Evolutionary conservation across 2,797 vertebrate genomes (phyloP), one percentile per base, ranked within the genome.

Genomic region (Enteromius afrohamiltoni): DNA sequence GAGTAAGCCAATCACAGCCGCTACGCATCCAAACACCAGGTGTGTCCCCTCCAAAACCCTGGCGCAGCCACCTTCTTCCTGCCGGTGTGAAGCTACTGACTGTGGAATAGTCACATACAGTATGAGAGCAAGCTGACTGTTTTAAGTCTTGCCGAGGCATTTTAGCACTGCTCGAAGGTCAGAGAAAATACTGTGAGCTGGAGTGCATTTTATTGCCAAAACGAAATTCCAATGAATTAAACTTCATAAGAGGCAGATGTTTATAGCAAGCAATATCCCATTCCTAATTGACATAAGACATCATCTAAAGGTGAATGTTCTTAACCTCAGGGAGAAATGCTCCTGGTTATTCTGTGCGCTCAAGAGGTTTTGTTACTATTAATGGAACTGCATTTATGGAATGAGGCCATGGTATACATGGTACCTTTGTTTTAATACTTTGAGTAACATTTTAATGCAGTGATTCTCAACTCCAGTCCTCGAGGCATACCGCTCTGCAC

Each of bases 11-110:
- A 82, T 85, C 79, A 85, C 67, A 45, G 76, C 51, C 37, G 26
- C 83, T 42, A 42, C 26, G 23, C 79, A 75, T 79, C 76, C 80
- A 26, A 64, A 77, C 82, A 86, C 82, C 82, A 71, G 85, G 82
- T 67, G 67, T 55, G 70, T 79, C 82, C 37, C 47, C 60, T 62
- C 19, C 53, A 71, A 83, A 75, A 53, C n/a, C 47, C 58, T 4
- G 40, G 42, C 60, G 64, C 34, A 83, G 80, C n/a, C 81, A 86
- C 69, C 75, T 77, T 55, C 31, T 70, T 55, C 42, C 40, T 10
- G 70, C 26, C 79, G 75, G 70, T 67, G 49, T 77, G 78, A 51
- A 79, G 62, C 31, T 69, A 40, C 83, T 26, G 55, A 71, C 75
- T 81, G 64, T 53, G 78, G 81, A 75, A 75, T 70, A 71, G 77